Percentiles rank a stretch among this genome's conserved stretches.
Conservation (phyloP, 2,113 vertebrate genomes). For the Syrrhaptes paradoxus region DNA sequence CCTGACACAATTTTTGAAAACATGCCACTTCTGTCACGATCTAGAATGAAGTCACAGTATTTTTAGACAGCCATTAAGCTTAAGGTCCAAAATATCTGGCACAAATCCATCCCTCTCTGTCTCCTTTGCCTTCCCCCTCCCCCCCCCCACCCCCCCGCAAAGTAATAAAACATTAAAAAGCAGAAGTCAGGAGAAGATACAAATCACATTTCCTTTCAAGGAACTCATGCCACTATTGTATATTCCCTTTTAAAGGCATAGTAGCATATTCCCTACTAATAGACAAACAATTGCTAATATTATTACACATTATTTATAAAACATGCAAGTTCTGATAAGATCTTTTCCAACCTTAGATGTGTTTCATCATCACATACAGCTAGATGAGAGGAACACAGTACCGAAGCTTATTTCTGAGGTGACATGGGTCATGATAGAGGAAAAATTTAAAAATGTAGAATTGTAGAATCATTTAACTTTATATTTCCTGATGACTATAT, state of each 20-base stretch:
- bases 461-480: background rate
- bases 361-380: background rate
- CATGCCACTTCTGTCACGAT: constrained; percentile 3
- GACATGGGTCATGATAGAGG: background rate
- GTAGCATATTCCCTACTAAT: background rate
- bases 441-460: background rate
- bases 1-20: constrained; percentile 42
- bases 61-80: background rate
- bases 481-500: background rate
- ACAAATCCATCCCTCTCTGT: background rate
- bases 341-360: background rate
- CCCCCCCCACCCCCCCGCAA: fast-evolving
- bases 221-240: background rate
- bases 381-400: background rate
- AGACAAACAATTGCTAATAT: background rate
- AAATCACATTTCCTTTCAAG: background rate
- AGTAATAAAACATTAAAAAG: background rate
- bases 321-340: background rate
- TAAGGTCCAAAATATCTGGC: background rate
- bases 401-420: background rate
- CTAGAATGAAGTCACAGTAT: constrained; percentile 49
- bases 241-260: background rate
- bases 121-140: too few species aligned
- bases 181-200: background rate
- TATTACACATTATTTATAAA: background rate